These are phyloP conservation scores for Bryconaethiops microstoma DNA, from an alignment of 2,797 vertebrate genomes.

Conservation along the genomic window DNA sequence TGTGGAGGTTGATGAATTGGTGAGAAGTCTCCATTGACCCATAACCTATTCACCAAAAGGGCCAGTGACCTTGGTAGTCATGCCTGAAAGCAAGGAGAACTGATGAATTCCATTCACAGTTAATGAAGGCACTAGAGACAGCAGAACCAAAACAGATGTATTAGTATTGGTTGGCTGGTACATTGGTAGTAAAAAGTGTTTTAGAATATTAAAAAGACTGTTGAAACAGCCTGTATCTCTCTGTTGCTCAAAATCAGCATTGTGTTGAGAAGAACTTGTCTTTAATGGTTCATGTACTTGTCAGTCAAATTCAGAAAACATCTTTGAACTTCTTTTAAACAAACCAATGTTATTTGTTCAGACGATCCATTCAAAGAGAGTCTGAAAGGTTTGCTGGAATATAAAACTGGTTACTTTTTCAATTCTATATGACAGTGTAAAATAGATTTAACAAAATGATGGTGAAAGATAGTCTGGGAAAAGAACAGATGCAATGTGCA, in stretches of 20 bases:
- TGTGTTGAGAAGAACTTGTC: background rate
- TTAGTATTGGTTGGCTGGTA: background rate
- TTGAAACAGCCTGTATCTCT: background rate
- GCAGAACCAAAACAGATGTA: background rate
- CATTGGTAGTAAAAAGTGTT: background rate
- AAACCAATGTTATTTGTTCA: too few relatives aligned
- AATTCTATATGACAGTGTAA: too few relatives aligned
- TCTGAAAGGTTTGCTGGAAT: too few relatives aligned
- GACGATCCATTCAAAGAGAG: too few relatives aligned
- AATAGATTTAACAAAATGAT: too few relatives aligned
- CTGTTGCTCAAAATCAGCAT: background rate
- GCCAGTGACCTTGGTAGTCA: constrained; percentile 11
- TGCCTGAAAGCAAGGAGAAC: background rate
- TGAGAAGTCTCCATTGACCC: constrained; percentile 4
- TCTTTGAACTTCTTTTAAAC: too few relatives aligned
- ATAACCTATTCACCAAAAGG: constrained; percentile 1
- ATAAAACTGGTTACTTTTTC: too few relatives aligned
- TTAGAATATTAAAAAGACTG: background rate
- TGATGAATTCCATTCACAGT: background rate
- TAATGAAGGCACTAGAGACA: constrained; percentile 10
- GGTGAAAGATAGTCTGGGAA: background rate
- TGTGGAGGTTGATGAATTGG: background rate
- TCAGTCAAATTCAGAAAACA: too few relatives aligned
- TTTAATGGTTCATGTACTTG: too few relatives aligned
- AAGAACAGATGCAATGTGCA: background rate